Conservation (phyloP, 37 sponge, comb jelly and placozoan species). For the Diacarnus erythraeanus region DNA sequence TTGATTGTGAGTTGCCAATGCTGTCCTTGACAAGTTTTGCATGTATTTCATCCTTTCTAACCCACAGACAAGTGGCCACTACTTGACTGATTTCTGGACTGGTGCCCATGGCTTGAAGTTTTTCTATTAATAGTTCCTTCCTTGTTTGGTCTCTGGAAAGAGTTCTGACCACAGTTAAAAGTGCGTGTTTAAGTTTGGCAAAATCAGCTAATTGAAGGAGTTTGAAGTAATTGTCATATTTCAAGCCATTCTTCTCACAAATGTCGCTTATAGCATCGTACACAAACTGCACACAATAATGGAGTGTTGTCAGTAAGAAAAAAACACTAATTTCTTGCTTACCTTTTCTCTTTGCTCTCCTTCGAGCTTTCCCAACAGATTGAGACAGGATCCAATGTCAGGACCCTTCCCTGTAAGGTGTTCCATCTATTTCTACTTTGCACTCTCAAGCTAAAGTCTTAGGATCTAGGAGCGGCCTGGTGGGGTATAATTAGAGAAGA, state of each 20-base stretch:
- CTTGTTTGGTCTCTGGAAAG: conserved; percentile 13
- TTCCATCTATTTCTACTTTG: neutral
- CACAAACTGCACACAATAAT: conserved; percentile 54
- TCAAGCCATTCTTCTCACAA: conserved; percentile 58
- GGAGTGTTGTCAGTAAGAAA: neutral
- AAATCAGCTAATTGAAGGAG: conserved; percentile 47
- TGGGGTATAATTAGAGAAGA: conserved; percentile 23
- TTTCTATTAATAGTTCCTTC: conserved; percentile 46
- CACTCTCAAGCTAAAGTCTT: neutral
- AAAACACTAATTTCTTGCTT: neutral
- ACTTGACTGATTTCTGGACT: conserved; percentile 16
- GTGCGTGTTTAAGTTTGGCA: conserved; percentile 16
- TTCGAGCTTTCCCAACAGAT: conserved; percentile 38
- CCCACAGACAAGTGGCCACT: conserved; percentile 55
- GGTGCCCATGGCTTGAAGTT: conserved; percentile 26
- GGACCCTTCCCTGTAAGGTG: neutral
- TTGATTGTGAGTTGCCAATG: conserved; percentile 32
- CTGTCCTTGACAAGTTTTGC: conserved; percentile 42
- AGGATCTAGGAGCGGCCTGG: neutral
- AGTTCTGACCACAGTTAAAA: neutral
- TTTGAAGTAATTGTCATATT: conserved; percentile 52
- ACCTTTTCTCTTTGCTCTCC: conserved; percentile 50
- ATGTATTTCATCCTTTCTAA: conserved; percentile 59
- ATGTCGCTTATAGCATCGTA: conserved; percentile 44
- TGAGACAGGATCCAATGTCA: neutral